Conservation (phyloP, 2,113 vertebrate genomes). For the Gallinago media region DNA sequence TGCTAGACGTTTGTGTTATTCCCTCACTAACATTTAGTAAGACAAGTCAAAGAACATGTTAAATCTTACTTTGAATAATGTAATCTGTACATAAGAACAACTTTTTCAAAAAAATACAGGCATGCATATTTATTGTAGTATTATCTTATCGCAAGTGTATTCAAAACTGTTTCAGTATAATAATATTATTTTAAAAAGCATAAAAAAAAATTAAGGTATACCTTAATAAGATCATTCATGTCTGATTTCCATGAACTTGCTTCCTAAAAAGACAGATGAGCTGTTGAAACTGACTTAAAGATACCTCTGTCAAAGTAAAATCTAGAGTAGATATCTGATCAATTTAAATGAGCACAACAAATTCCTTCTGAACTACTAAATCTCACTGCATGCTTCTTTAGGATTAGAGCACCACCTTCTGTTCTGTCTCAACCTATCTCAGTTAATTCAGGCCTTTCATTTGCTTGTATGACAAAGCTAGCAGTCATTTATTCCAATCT, state of each 20-base stretch:
- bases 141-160: background rate
- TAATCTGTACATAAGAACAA: background rate
- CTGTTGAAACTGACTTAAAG: background rate
- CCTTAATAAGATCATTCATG: slow-evolving; percentile 43
- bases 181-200: rapidly evolving
- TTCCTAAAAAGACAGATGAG: slow-evolving; percentile 47
- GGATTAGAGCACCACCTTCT: slow-evolving; percentile 48
- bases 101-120: background rate
- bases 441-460: background rate
- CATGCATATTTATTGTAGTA: background rate
- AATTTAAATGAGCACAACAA: background rate
- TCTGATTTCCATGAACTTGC: slow-evolving; percentile 54
- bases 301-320: background rate
- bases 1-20: background rate
- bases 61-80: background rate
- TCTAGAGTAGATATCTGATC: background rate
- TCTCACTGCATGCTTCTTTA: background rate
- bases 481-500: background rate
- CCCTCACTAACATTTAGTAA: background rate
- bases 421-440: background rate
- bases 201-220: background rate
- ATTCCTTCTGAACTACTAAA: background rate
- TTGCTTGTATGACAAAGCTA: background rate
- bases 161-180: background rate
- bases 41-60: background rate